phyloP scores from a whole-genome alignment of 1,140 invertebrate genomes.

The Chymomyza costata region DNA sequence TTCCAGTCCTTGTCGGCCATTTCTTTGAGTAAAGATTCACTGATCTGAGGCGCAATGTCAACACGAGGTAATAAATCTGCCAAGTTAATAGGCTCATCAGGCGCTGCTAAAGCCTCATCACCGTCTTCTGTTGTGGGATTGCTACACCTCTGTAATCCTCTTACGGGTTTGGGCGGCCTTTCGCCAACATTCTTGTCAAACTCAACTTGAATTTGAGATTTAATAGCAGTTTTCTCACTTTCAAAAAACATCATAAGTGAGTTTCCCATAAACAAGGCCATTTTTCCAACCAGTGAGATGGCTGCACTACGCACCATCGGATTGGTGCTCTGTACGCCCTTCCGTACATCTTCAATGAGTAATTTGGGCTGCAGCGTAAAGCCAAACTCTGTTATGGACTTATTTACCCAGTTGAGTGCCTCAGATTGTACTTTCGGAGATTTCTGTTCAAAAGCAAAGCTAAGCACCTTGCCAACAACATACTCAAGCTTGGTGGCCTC shows the following conservation, averaged over 20 bases:
- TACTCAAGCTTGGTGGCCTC: slow-evolving; percentile 87
- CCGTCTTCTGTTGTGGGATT: slow-evolving; percentile 76
- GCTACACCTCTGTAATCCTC: slow-evolving; percentile 76
- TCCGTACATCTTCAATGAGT: slow-evolving; percentile 88
- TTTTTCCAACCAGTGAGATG: slow-evolving; percentile 78
- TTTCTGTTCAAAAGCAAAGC: slow-evolving; percentile 89
- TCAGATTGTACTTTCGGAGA: slow-evolving; percentile 94
- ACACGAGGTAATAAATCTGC: slow-evolving; percentile 84
- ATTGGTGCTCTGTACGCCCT: slow-evolving; percentile 88
- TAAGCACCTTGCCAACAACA: slow-evolving; percentile 82
- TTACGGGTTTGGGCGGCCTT: slow-evolving; percentile 82
- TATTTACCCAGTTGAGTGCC: slow-evolving; percentile 86
- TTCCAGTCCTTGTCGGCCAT: slow-evolving; percentile 97
- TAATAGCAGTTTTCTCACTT: slow-evolving; percentile 88
- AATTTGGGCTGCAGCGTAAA: slow-evolving; percentile 83
- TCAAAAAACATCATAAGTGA: slow-evolving; percentile 88
- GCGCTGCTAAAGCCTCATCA: slow-evolving; percentile 75
- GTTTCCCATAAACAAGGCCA: slow-evolving; percentile 89
- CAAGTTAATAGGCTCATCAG: slow-evolving; percentile 77
- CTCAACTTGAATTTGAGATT: slow-evolving; percentile 91
- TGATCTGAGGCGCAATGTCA: slow-evolving; percentile 91
- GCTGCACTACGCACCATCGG: slow-evolving; percentile 86
- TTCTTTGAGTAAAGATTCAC: slow-evolving; percentile 86
- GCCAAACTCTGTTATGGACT: slow-evolving; percentile 90
- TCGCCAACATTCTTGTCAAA: slow-evolving; percentile 88